Conservation (phyloP, 2,113 vertebrate species). For the Periophthalmodon schlosseri region DNA sequence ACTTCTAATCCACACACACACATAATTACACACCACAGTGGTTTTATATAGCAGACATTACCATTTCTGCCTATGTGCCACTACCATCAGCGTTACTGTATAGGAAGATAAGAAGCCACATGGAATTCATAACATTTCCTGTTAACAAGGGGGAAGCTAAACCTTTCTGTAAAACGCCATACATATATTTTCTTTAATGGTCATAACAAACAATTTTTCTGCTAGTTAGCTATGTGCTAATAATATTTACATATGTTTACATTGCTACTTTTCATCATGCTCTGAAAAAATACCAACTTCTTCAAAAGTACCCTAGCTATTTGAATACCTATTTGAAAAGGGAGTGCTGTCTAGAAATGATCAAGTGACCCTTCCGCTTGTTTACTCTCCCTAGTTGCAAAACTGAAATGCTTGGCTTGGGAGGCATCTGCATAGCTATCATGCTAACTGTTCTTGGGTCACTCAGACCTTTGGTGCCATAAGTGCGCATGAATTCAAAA, state of each 20-base stretch:
- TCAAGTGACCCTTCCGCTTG: conserved; percentile 6
- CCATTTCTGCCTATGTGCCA: neutral
- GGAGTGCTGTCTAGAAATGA: neutral
- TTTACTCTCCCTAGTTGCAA: conserved; percentile 2
- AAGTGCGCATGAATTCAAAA: conserved; percentile 28
- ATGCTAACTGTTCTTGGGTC: conserved; percentile 24
- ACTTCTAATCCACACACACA: neutral
- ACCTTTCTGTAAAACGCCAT: neutral
- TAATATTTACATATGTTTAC: neutral
- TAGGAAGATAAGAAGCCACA: neutral
- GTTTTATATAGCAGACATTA: neutral
- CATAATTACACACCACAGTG: neutral
- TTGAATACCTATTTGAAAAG: neutral
- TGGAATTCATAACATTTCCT: neutral
- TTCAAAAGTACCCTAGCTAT: neutral
- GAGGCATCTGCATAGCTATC: conserved; percentile 13
- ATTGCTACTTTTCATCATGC: neutral
- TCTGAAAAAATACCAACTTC: neutral
- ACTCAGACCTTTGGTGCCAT: conserved; percentile 26
- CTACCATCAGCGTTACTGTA: conserved; percentile 4
- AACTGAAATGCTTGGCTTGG: conserved; percentile 16
- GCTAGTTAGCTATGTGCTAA: neutral
- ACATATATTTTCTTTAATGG: neutral
- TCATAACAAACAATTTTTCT: neutral
- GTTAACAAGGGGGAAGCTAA: neutral